Evolutionary conservation across 1,140 invertebrate genomes (phyloP), one percentile per base, ranked within the genome.

Genomic region (Drosophila melanica): DNA sequence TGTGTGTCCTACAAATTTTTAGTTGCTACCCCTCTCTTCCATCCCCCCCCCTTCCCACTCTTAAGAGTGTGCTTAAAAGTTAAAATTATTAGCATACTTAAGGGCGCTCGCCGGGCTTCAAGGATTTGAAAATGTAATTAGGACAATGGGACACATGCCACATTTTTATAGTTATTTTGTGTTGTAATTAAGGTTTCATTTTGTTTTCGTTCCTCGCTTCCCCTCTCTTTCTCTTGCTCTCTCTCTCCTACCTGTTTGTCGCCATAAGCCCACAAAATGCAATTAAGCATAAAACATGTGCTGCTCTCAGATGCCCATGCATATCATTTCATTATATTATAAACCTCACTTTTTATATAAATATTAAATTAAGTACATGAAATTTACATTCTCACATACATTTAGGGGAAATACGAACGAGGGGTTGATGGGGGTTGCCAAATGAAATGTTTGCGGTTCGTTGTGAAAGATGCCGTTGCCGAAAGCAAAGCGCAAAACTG

Each of bases 41-140:
- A 14, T 14, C 8, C 9, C 14, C 0, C 4, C 39, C n/a, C n/a
- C 10, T 35, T 53, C 9, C 30, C 41, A 9, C 48, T 5, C 16
- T 51, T 45, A n/a, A n/a, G 51, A 20, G 48, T 41, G 51, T 58
- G 30, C 59, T 59, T 71, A 50, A 59, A 71, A 75, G 73, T 47
- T 20, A 20, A 71, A 84, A 75, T 79, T 81, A 87, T 89, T 87
- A 86, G 82, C 82, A 82, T 82, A 77, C 82, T 89, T 79, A 77
- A 73, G 76, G 68, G 60, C 44, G 68, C 55, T 59, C 59, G 42
- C 67, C 41, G 48, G 39, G 44, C 60, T 60, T 71, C 14, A 69
- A 75, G 79, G 68, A 79, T 76, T 82, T 89, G 60, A 73, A 76
- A 87, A 65, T 76, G 76, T 82, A 69, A 76, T 57, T 74, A 74